Evolutionary conservation across 2,797 vertebrate species (phyloP).

Genomic region (Scolopax bukidnonensis): DNA sequence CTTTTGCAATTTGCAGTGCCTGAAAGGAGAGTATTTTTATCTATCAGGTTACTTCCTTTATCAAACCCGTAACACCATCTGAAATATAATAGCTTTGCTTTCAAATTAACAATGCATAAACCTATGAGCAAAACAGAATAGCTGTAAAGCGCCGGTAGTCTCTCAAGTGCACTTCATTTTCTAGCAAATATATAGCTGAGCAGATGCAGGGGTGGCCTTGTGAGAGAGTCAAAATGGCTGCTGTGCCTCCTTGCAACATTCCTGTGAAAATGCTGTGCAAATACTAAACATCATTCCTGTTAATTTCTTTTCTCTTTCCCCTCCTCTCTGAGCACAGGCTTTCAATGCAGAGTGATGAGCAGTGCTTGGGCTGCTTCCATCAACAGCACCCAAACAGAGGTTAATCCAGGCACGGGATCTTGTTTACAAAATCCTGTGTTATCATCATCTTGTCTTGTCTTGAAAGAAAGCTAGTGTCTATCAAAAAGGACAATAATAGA

Average conservation of each 20-base stretch:
- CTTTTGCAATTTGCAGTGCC: neutral
- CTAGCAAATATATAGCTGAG: neutral
- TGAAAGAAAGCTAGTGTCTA: neutral
- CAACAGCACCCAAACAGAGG: neutral
- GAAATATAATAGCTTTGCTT: conserved; percentile 12
- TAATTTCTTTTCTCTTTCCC: neutral
- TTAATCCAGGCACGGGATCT: neutral
- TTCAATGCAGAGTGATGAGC: neutral
- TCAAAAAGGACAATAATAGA: neutral
- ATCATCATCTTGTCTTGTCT: neutral
- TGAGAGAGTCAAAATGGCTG: neutral
- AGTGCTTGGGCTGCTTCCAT: neutral
- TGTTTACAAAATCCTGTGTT: neutral
- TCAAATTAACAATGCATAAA: conserved; percentile 39
- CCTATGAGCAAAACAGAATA: neutral
- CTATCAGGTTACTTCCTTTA: neutral
- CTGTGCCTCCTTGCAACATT: neutral
- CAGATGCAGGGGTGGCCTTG: neutral
- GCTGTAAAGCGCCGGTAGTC: neutral
- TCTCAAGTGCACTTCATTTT: conserved; percentile 3
- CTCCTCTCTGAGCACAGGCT: neutral
- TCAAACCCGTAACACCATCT: neutral
- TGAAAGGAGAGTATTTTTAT: conserved; percentile 1
- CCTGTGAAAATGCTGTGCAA: neutral
- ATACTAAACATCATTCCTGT: neutral